Evolutionary conservation across 2,888 invertebrate species (phyloP).

Genomic region (Epiperipatus broadwayi): DNA sequence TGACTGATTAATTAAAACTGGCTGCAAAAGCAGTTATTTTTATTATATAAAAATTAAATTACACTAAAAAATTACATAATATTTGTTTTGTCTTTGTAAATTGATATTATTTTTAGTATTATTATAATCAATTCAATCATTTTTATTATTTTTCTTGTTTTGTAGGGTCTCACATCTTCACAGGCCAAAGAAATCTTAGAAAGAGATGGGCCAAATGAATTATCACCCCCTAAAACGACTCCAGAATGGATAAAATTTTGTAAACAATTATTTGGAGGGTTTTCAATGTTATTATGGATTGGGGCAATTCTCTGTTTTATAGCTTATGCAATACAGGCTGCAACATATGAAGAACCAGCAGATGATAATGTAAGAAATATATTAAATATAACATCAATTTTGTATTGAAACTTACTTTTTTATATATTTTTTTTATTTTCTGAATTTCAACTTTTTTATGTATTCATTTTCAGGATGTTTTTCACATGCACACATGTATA

Average conservation of each 20-base stretch:
- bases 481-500: too few relatives aligned
- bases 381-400: constrained; percentile 13
- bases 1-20: too few relatives aligned
- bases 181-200: constrained; percentile 88
- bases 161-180: constrained; percentile 81
- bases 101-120: too few relatives aligned
- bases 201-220: constrained; percentile 84
- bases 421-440: too few relatives aligned
- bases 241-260: constrained; percentile 99
- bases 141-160: constrained; percentile 12
- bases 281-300: constrained; percentile 74
- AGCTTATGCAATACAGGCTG: constrained; percentile 80
- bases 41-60: too few relatives aligned
- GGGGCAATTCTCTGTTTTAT: constrained; percentile 92
- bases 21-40: too few relatives aligned
- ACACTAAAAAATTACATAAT: too few relatives aligned
- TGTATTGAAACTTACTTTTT: constrained; percentile 6
- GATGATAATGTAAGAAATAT: constrained; percentile 59
- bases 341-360: constrained; percentile 82
- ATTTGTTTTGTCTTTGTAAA: too few relatives aligned
- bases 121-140: too few relatives aligned
- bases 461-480: too few relatives aligned
- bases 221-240: constrained; percentile 88
- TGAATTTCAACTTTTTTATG: too few relatives aligned
- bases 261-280: constrained; percentile 94